Evolutionary conservation across 2,797 vertebrate species (phyloP).

Genomic region (Spondyliosoma cantharus): DNA sequence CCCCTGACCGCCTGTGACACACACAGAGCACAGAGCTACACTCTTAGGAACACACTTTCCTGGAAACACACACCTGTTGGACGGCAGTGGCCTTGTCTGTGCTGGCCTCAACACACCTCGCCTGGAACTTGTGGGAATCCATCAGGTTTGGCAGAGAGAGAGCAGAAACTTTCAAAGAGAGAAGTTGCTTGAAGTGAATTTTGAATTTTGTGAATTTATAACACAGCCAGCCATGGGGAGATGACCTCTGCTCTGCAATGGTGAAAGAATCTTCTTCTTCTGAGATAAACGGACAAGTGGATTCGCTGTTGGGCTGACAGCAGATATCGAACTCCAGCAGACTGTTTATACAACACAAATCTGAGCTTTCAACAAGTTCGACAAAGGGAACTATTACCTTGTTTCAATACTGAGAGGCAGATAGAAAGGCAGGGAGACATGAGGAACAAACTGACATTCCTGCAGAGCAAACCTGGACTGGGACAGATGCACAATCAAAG

Average conservation of each 20-base stretch:
- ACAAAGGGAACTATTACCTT: constrained; percentile 28
- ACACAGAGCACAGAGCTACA: constrained; percentile 8
- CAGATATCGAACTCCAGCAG: constrained; percentile 47
- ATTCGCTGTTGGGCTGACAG: constrained; percentile 37
- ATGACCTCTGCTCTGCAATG: constrained; percentile 38
- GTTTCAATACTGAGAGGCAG: constrained; percentile 11
- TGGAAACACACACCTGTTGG: constrained; percentile 66
- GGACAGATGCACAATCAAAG: constrained; percentile 41
- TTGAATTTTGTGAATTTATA: constrained; percentile 30
- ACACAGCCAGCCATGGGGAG: constrained; percentile 34
- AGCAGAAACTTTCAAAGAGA: background rate
- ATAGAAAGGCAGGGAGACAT: background rate
- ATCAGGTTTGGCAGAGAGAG: constrained; percentile 41
- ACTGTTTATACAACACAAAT: constrained; percentile 46
- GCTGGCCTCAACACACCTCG: constrained; percentile 66
- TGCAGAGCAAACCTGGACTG: constrained; percentile 28
- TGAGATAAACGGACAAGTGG: constrained; percentile 27
- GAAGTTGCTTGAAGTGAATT: constrained; percentile 35
- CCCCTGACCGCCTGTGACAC: constrained; percentile 23
- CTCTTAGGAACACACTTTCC: constrained; percentile 24
- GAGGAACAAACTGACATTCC: constrained; percentile 37
- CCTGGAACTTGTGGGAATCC: constrained; percentile 47
- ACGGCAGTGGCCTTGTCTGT: constrained; percentile 36
- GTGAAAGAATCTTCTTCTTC: constrained; percentile 38
- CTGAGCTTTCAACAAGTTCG: constrained; percentile 28